Base-by-base conservation (phyloP, 2,797 vertebrate genomes). In the Cichlasoma orientale region DNA sequence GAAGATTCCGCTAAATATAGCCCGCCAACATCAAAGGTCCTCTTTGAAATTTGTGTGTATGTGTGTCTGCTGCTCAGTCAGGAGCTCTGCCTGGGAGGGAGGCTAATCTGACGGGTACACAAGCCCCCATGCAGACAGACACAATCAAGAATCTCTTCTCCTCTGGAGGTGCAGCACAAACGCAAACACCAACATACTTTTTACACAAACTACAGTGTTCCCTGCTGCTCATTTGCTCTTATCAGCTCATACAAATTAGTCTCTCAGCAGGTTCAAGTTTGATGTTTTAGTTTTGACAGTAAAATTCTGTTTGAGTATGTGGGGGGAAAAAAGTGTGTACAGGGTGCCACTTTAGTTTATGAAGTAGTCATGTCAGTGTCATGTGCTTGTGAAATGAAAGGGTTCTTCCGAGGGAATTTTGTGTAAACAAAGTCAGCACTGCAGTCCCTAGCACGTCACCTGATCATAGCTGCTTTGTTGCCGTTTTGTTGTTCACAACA, bases 1-100 rank as follows among this genome's bases (percentile, higher is more conserved):
- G 72, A 92, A 92, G 80, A 89, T 82, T 85, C 69, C 33, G 91
- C 92, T 95, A 93, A 94, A 93, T 91, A 90, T 90, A 94, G 88
- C 44, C 73, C 73, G 27, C 83, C 82, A 69, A 87, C 93, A 92
- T 94, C 92, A 94, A 94, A 94, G 86, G 89, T 90, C 86, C 77
- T 80, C 82, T 94, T 93, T 91, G 84, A 92, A 90, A 78, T 82
- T 74, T 78, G 74, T 82, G 25, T 55, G 77, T 68, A 58, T 78
- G 63, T 86, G 74, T 77, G 82, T 69, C 47, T 56, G 71, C 50
- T 52, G 82, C 78, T 87, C 76, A 44, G 72, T 74, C 56, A 74
- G 58, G 74, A 56, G 70, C 77, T 81, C 72, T 75, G 81, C 77
- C 68, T 56, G 68, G 38, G 88, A 88, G 78, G 71, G 41, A 82